phyloP scores from a whole-genome alignment of 2,888 invertebrate species.

The Rhimphoctona megacephalus region DNA sequence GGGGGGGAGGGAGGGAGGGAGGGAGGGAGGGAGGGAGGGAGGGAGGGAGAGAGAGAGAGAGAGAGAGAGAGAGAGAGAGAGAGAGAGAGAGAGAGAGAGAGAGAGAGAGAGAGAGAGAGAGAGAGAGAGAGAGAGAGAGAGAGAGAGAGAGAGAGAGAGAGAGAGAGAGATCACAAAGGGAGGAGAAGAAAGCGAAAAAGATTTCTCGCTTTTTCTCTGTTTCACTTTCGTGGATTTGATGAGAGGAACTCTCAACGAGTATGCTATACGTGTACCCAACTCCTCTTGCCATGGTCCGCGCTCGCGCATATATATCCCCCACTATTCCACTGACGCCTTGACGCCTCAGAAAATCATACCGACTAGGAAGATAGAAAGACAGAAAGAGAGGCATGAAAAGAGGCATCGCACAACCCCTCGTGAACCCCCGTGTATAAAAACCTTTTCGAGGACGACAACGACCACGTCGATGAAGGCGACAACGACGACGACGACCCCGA shows the following conservation, averaged over 20 bases:
- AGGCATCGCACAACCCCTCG: slow-evolving; percentile 17
- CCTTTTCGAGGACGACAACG: slow-evolving; percentile 34
- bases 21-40: slow-evolving; percentile 15
- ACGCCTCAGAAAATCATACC: slow-evolving; percentile 54
- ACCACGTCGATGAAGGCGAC: slow-evolving; percentile 1
- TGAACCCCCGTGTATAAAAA: slow-evolving; percentile 19
- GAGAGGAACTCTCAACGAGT: slow-evolving; percentile 51
- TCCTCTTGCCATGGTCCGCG: slow-evolving; percentile 32
- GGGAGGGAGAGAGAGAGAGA: too few relatives aligned
- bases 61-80: background rate
- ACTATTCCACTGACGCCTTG: slow-evolving; percentile 37
- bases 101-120: background rate
- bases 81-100: background rate
- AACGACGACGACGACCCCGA: slow-evolving; percentile 29
- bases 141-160: background rate
- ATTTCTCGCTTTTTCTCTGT: slow-evolving; percentile 14
- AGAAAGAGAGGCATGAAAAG: background rate
- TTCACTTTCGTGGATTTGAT: slow-evolving; percentile 17
- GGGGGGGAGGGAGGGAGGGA: background rate
- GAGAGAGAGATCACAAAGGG: background rate
- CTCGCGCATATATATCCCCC: slow-evolving; percentile 25
- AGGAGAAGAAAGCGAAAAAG: slow-evolving; percentile 29
- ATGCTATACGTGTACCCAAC: slow-evolving; percentile 10
- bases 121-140: slow-evolving; percentile 1
- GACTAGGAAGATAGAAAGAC: slow-evolving; percentile 6